Conservation (phyloP, 2,888 invertebrate species). For the Augiades crinisus region DNA sequence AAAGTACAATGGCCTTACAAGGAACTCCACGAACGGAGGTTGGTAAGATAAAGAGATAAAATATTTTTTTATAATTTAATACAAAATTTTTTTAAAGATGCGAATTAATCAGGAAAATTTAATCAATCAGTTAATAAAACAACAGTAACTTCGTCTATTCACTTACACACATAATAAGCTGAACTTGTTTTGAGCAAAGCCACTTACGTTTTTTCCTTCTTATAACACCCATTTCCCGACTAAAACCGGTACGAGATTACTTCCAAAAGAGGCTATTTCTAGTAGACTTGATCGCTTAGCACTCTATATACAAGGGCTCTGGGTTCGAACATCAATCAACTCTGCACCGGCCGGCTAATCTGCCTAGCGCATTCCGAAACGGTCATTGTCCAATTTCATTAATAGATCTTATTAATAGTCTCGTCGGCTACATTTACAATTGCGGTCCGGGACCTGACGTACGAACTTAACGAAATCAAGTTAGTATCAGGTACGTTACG, state of each 20-base stretch:
- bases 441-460: not conserved
- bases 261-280: conserved; percentile 22
- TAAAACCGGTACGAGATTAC: conserved; percentile 43
- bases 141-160: not conserved
- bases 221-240: conserved; percentile 72
- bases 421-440: not conserved
- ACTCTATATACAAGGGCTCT: conserved; percentile 44
- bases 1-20: not conserved
- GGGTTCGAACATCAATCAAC: conserved; percentile 52
- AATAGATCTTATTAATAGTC: conserved; percentile 13
- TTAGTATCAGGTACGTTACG: conserved; percentile 21
- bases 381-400: conserved; percentile 61
- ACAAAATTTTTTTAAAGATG: too few species aligned
- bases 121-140: too few species aligned
- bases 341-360: conserved; percentile 53
- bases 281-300: conserved; percentile 25
- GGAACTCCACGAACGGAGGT: conserved; percentile 11
- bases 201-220: conserved; percentile 77
- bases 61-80: too few species aligned
- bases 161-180: not conserved
- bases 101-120: too few species aligned
- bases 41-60: not conserved
- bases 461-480: not conserved
- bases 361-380: conserved; percentile 62
- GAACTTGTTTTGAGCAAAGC: conserved; percentile 38